These are phyloP conservation scores for Rhingia rostrata DNA, from an alignment of 2,888 invertebrate genomes.

Conservation along the genomic window DNA sequence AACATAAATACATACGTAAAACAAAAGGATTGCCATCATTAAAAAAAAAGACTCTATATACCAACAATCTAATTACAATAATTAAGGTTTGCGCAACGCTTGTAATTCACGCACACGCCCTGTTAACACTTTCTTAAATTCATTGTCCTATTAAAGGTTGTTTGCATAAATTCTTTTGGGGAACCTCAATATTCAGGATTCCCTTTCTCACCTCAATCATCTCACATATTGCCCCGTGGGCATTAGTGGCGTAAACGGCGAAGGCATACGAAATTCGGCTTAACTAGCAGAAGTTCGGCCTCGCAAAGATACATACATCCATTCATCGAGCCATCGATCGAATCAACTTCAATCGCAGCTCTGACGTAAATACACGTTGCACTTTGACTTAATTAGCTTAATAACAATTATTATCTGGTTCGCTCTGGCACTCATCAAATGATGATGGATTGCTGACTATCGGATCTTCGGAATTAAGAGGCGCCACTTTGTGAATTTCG, in stretches of 20 bases:
- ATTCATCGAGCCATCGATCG: conserved; percentile 72
- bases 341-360: conserved; percentile 75
- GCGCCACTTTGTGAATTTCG: conserved; percentile 68
- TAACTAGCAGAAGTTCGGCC: conserved; percentile 60
- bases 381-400: conserved; percentile 80
- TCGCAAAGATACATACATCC: conserved; percentile 37
- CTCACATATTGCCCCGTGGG: conserved; percentile 72
- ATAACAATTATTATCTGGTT: conserved; percentile 81
- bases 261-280: conserved; percentile 69
- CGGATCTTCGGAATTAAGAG: conserved; percentile 57
- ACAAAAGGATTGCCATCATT: conserved; percentile 1
- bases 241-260: conserved; percentile 57
- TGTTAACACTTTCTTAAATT: conserved; percentile 71
- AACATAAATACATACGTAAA: not conserved
- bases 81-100: conserved; percentile 81
- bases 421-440: conserved; percentile 74
- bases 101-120: conserved; percentile 78
- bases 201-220: conserved; percentile 62
- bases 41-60: conserved; percentile 15
- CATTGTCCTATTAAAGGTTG: conserved; percentile 68
- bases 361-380: conserved; percentile 79
- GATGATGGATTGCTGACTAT: conserved; percentile 73
- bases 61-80: conserved; percentile 80
- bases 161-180: conserved; percentile 70
- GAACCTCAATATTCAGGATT: conserved; percentile 52